Conservation (phyloP, 2,113 vertebrate species). For the Rhabdomys dilectus region DNA sequence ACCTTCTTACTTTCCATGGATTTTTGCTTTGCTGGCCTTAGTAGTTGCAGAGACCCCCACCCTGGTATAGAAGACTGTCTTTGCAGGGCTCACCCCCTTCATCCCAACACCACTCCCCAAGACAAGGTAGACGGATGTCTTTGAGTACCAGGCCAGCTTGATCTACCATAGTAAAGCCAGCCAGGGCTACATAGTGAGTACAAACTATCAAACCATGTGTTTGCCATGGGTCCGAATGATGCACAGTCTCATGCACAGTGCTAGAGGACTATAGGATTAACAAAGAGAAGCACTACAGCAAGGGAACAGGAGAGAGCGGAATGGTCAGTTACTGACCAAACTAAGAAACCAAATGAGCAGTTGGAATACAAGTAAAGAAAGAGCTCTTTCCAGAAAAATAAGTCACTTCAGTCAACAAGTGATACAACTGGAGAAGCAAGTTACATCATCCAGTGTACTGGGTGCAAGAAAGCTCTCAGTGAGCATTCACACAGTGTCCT, state of each 20-base stretch:
- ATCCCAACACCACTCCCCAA: background rate
- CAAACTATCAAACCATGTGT: background rate
- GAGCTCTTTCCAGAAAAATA: background rate
- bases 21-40: background rate
- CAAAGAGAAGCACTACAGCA: background rate
- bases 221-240: background rate
- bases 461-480: background rate
- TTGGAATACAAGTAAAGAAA: background rate
- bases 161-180: background rate
- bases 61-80: background rate
- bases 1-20: background rate
- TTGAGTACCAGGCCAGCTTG: background rate
- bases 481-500: background rate
- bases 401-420: too few relatives aligned
- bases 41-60: background rate
- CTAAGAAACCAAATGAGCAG: background rate
- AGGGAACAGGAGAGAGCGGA: background rate
- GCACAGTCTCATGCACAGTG: background rate
- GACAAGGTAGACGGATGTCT: background rate
- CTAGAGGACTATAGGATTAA: background rate
- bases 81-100: background rate
- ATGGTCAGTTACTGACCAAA: background rate
- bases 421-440: background rate
- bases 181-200: background rate
- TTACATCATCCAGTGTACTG: background rate